phyloP scores from a whole-genome alignment of 2,797 vertebrate genomes.

The Telmatherina bonti region DNA sequence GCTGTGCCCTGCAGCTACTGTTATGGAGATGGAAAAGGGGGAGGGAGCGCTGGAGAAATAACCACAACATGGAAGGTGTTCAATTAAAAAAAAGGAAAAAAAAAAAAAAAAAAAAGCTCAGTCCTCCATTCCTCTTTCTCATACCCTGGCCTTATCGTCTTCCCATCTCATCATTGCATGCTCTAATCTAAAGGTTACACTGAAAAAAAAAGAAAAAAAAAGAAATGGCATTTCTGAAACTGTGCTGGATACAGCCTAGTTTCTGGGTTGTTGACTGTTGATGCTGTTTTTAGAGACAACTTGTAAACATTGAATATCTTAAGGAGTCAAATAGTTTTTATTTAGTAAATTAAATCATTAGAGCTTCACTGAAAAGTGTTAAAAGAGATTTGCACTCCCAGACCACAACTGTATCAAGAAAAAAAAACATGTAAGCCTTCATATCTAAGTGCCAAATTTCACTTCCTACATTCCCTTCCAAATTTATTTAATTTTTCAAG shows the following conservation, averaged over 20 bases:
- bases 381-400: not conserved
- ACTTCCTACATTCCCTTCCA: no score
- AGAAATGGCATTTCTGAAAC: conserved; percentile 66
- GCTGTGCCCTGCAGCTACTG: conserved; percentile 82
- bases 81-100: conserved; percentile 78
- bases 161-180: conserved; percentile 72
- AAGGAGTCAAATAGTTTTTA: not conserved
- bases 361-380: not conserved
- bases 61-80: conserved; percentile 78
- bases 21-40: conserved; percentile 79
- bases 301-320: not conserved
- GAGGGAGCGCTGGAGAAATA: conserved; percentile 68
- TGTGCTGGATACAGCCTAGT: conserved; percentile 37
- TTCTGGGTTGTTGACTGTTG: conserved; percentile 12
- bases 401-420: not conserved
- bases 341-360: not conserved
- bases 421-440: not conserved
- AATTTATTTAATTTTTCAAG: not conserved
- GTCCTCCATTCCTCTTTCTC: conserved; percentile 42
- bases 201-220: conserved; percentile 63
- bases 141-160: conserved; percentile 63
- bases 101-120: conserved; percentile 12
- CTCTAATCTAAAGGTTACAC: conserved; percentile 75
- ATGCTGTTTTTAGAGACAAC: not conserved
- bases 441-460: not conserved